A percentile compares a stretch with the other conserved stretches of the same genome.
These are phyloP conservation scores for Chrysomallon squamiferum DNA, from an alignment of 1,140 invertebrate species.

Conservation along the genomic window DNA sequence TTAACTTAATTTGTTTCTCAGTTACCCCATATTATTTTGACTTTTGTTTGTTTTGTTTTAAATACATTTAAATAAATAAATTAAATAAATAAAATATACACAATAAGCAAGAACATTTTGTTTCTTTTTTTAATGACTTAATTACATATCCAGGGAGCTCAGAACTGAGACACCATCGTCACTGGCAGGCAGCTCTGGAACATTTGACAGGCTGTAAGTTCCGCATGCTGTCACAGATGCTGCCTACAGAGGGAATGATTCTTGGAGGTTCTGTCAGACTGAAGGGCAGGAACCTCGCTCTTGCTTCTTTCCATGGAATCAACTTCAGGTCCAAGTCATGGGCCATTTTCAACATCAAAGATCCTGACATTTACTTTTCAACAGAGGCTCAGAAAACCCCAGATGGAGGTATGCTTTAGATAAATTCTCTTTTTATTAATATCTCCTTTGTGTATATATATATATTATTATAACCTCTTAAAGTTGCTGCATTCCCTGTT, in stretches of 20 bases:
- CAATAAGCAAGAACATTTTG: too few relatives aligned
- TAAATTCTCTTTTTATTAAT: too few relatives aligned
- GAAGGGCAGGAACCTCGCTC: conserved; percentile 85
- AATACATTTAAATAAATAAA: too few relatives aligned
- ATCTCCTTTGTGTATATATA: too few relatives aligned
- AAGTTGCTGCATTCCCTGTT: too few relatives aligned
- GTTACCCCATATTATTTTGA: too few relatives aligned
- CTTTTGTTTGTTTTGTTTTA: too few relatives aligned
- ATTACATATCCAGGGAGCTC: conserved; percentile 22
- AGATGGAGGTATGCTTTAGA: conserved; percentile 38
- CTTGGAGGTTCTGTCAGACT: conserved; percentile 83
- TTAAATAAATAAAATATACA: too few relatives aligned
- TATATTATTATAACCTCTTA: too few relatives aligned
- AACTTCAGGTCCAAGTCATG: conserved; percentile 97
- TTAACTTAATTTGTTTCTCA: too few relatives aligned
- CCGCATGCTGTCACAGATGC: conserved; percentile 74
- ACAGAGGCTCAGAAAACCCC: conserved; percentile 81
- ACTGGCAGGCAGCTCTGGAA: conserved; percentile 85
- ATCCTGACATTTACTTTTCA: conserved; percentile 93
- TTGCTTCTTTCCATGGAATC: conserved; percentile 97
- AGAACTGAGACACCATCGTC: conserved; percentile 77
- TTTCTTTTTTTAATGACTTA: too few relatives aligned
- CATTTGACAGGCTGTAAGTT: conserved; percentile 77
- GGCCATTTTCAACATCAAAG: conserved; percentile 93
- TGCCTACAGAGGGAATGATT: conserved; percentile 78